These are phyloP conservation scores for Crematogaster levior DNA, from an alignment of 2,888 invertebrate genomes.

Conservation along the genomic window DNA sequence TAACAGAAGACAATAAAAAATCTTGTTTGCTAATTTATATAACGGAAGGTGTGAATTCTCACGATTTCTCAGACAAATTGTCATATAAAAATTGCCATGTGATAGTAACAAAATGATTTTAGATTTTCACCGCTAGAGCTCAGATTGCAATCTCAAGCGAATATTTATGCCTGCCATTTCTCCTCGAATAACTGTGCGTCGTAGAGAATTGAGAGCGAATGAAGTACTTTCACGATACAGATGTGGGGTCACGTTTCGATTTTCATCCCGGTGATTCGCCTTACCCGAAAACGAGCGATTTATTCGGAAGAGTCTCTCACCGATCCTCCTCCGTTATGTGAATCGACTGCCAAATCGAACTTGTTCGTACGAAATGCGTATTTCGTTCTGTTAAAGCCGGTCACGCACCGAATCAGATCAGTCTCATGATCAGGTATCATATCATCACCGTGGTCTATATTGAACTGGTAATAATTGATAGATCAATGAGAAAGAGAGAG, in stretches of 20 bases:
- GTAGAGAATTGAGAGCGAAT: slow-evolving; percentile 4
- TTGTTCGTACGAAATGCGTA: slow-evolving; percentile 26
- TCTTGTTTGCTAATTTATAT: background rate
- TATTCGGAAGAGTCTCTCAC: slow-evolving; percentile 38
- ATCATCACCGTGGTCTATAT: slow-evolving; percentile 10
- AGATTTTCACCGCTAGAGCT: background rate
- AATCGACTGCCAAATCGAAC: slow-evolving; percentile 35
- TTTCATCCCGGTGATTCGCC: slow-evolving; percentile 45
- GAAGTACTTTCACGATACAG: slow-evolving; percentile 21
- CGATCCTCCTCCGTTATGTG: slow-evolving; percentile 8
- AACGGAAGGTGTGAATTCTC: background rate
- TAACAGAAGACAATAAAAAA: background rate
- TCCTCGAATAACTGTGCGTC: slow-evolving; percentile 16
- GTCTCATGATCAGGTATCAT: slow-evolving; percentile 10
- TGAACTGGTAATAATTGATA: slow-evolving; percentile 39
- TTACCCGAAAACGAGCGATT: slow-evolving; percentile 46
- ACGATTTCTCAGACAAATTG: too few species aligned
- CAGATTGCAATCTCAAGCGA: background rate
- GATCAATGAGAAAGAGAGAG: slow-evolving; percentile 4
- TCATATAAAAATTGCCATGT: background rate
- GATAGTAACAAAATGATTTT: slow-evolving; percentile 12
- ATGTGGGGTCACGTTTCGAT: slow-evolving; percentile 40
- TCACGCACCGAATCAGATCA: slow-evolving; percentile 44
- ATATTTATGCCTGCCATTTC: slow-evolving; percentile 36
- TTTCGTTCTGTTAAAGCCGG: slow-evolving; percentile 15